Evolutionary conservation across 2,797 vertebrate species (phyloP).

Genomic region (Prunella strophiata): DNA sequence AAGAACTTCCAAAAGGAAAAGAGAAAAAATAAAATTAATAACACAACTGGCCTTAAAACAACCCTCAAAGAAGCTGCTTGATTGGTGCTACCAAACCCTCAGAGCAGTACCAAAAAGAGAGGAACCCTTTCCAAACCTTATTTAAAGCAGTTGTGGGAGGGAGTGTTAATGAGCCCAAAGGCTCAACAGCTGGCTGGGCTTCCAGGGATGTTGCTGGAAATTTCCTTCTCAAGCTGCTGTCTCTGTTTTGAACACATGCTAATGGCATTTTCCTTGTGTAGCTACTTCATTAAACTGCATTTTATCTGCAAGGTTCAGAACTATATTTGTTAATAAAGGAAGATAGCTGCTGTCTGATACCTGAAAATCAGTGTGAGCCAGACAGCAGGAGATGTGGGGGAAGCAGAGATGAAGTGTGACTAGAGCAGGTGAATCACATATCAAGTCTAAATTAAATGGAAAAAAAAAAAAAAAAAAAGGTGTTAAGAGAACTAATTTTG

Average conservation of each 20-base stretch:
- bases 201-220: background rate
- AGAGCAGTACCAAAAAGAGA: background rate
- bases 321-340: background rate
- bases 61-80: background rate
- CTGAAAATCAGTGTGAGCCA: background rate
- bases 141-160: background rate
- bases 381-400: background rate
- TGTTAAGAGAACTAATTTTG: background rate
- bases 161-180: background rate
- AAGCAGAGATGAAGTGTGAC: background rate
- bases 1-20: background rate
- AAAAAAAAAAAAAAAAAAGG: too few species aligned
- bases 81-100: fast-evolving
- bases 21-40: too few species aligned
- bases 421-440: background rate
- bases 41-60: fast-evolving
- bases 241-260: background rate
- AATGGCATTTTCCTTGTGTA: background rate
- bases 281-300: background rate
- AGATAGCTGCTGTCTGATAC: background rate
- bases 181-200: background rate
- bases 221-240: background rate
- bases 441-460: background rate
- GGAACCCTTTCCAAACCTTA: background rate
- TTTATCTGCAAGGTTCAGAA: background rate